Base-by-base conservation (phyloP, 2,797 vertebrate genomes). In the Galaxias olidus region DNA sequence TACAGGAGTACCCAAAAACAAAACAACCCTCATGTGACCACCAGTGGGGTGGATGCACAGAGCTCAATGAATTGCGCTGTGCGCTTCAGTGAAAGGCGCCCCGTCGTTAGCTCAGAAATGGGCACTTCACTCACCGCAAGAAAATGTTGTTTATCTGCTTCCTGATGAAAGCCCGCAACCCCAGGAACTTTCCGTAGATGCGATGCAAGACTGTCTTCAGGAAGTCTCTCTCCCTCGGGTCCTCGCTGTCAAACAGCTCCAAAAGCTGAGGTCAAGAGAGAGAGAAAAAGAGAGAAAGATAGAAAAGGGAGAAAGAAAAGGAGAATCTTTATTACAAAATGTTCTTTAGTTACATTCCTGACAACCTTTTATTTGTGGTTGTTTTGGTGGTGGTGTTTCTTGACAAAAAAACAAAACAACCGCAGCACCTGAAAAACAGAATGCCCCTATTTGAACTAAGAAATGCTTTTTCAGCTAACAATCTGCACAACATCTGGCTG, bases 141-240 rank as follows among this genome's bases (percentile, higher is more conserved):
- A 98, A 99, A 83, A 98, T 97, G 90, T 99, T 98, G 93, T 98
- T 99, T 72, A 98, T 98, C 82, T 99, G 97, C 87, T 99, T 99
- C 88, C 97, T 93, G 91, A 99, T 97, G 90, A 99, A 99, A 11
- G 97, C 97, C 75, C 97, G 91, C 81, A 99, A 84, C 47, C 97
- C 97, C 0, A 99, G 93, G 84, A 99, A 99, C 84, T 99, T 99
- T 68, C 97, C 97, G 53, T 99, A 98, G 83, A 98, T 96, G 69
- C 96, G 94, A 84, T 99, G 97, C 62, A 99, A 92, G 78, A 98
- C 94, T 1, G 97, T 98, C 92, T 99, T 99, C 50, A 99, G 90
- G 85, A 98, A 96, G 88, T 99, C 97, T 56, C 97, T 93, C 82
- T 99, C 97, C 74, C 97, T 89, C 13, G 97, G 97, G 84, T 99